Evolutionary conservation across 2,797 vertebrate species (phyloP).

Genomic region (Thunnus albacares): DNA sequence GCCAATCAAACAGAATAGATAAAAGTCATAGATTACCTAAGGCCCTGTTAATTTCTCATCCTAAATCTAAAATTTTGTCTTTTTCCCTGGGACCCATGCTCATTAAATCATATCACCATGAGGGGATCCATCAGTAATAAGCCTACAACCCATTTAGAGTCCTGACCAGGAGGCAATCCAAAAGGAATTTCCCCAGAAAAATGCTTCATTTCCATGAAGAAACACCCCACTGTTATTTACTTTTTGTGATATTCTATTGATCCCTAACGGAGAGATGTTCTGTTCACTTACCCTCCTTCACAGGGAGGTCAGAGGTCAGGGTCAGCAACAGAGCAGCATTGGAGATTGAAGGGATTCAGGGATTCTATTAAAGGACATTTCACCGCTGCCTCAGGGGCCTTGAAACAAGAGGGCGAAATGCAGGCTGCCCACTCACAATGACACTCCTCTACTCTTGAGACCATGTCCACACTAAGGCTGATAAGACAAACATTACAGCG

Average conservation of each 20-base stretch:
- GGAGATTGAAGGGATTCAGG: background rate
- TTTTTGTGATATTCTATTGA: constrained; percentile 58
- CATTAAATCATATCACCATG: constrained; percentile 72
- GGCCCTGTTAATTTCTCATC: constrained; percentile 18
- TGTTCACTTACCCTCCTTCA: constrained; percentile 27
- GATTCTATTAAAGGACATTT: constrained; percentile 25
- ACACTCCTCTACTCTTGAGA: background rate
- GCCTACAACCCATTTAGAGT: constrained; percentile 69
- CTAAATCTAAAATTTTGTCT: constrained; percentile 43
- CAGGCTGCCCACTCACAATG: background rate
- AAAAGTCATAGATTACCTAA: constrained; percentile 25
- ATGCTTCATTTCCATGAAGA: constrained; percentile 62
- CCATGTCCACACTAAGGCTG: background rate
- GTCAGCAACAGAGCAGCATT: background rate
- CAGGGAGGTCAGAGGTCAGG: constrained; percentile 56
- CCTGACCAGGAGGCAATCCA: constrained; percentile 55
- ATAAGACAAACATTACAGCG: background rate
- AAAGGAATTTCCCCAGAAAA: constrained; percentile 67
- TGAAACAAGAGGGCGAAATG: constrained; percentile 37
- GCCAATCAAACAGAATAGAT: constrained; percentile 1
- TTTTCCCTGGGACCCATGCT: constrained; percentile 64
- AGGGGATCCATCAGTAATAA: constrained; percentile 71
- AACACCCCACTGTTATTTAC: constrained; percentile 39
- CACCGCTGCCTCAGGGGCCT: constrained; percentile 1
- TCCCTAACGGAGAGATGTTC: constrained; percentile 33